Base-by-base conservation (phyloP, 2,888 invertebrate species). In the Thereva nobilitata region DNA sequence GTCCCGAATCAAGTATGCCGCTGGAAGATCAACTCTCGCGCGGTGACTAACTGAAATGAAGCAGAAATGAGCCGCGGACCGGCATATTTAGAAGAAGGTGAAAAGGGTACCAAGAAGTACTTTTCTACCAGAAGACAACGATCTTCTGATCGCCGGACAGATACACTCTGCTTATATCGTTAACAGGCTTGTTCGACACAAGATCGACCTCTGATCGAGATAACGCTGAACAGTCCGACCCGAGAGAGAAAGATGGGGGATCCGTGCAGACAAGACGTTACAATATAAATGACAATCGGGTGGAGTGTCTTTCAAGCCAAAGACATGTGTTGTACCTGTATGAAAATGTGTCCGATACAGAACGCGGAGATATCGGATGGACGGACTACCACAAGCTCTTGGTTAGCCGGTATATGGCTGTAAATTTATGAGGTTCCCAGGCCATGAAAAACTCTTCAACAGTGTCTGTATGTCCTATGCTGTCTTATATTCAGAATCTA, bases 181-280 rank as follows among this genome's bases (percentile, higher is more conserved):
- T 67, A 69, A 67, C 57, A 67, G 55, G 23, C 69, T 67, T 69
- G 69, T 69, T 59, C 53, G 64, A 67, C 69, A 69, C 54, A 67
- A 61, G 59, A 67, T 69, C 67, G 50, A 55, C 40, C 50, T 64
- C 40, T 54, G 57, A 64, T 64, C 23, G 63, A 42, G 42, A 64
- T 42, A 52, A 52, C 37, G 37, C 63, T 44, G 53, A 44, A 7
- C 42, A 40, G 8, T 35, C 55, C 55, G 49, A 41, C 10, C 23
- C 12, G n/a, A 10, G 42, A 64, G 23, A 12, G 23, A 37, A 64
- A 64, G 37, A 53, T 53, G 4, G 12, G 37, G 10, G 23, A 37
- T 47, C 47, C 45, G 34, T 5, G 50, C 6, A 5, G 37, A 47
- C n/a, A 47, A 45, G 57, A 59, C 47, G 47, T 59, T 59, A 47